Conservation (phyloP, 2,888 invertebrate species). For the Pinctada fucata region DNA sequence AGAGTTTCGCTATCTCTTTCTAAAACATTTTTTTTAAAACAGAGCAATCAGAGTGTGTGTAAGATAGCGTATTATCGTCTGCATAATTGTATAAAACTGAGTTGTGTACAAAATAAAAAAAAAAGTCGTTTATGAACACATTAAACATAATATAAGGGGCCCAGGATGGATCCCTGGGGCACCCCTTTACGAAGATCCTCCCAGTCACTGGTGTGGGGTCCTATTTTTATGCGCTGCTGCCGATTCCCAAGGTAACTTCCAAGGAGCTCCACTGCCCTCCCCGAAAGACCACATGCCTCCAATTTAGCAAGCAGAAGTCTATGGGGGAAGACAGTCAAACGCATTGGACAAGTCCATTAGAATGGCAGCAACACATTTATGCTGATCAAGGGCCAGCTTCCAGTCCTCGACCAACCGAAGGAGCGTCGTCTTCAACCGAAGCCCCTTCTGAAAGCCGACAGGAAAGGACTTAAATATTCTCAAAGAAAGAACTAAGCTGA, state of each 20-base stretch:
- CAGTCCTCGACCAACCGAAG: slow-evolving; percentile 11
- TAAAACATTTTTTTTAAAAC: background rate
- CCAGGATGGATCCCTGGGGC: background rate
- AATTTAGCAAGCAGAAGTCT: background rate
- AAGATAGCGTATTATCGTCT: slow-evolving; percentile 2
- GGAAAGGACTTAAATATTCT: slow-evolving; percentile 2
- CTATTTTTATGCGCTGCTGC: background rate
- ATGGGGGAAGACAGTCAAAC: slow-evolving; percentile 15
- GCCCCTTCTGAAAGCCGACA: background rate
- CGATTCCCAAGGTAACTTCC: slow-evolving; percentile 13
- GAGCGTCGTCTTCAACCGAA: background rate
- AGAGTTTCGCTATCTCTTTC: background rate
- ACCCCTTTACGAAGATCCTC: background rate
- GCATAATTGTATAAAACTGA: background rate
- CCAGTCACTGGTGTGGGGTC: background rate
- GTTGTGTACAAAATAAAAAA: background rate
- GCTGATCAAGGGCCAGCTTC: slow-evolving; percentile 3
- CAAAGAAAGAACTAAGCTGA: slow-evolving; percentile 1
- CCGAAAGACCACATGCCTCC: slow-evolving; percentile 2
- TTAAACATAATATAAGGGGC: background rate
- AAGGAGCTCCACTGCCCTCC: slow-evolving; percentile 1
- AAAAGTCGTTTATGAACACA: slow-evolving; percentile 2
- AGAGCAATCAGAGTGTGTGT: background rate
- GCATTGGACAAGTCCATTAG: slow-evolving; percentile 16
- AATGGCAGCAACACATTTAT: slow-evolving; percentile 7